Base-by-base conservation (phyloP, 2,888 invertebrate species). In the Thalpophila matura region DNA sequence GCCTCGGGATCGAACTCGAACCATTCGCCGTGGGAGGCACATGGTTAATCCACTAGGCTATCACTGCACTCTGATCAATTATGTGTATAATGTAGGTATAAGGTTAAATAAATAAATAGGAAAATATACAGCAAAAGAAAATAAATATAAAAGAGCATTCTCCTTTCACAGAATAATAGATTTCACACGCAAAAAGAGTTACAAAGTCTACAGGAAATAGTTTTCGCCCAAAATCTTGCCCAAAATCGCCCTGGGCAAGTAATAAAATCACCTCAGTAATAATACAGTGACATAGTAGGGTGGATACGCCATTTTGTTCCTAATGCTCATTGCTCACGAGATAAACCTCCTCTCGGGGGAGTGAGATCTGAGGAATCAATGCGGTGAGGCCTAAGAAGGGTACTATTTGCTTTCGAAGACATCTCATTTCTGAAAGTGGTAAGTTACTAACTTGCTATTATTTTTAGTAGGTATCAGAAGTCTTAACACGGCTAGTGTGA, bases 241-340 rank as follows among this genome's bases (percentile, higher is more conserved):
- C 26, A 16, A 24, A 55, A 40, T 46, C 9, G 47, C 18, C 1
- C 4, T 16, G 29, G 4, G 3, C 42, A 37, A 55, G n/a, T 31
- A 20, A 22, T 40, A 70, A 46, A 33, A 64, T 53, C 29, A 50
- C 56, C 43, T 71, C 40, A 45, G 35, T 49, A 22, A 45, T 20
- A 65, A 46, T 29, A 29, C 16, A 55, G 31, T 46, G 55, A 43
- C 38, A 42, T 40, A 35, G 57, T 47, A 40, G 88, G 91, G 90
- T 77, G 90, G 88, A 84, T 87, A 68, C 87, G 91, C 89, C 92
- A 91, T 93, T 93, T 94, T 94, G 90, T 92, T 92, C 91, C 91
- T 94, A 94, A 94, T 94, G 94, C 90, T 93, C 93, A 92, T 94
- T 90, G 92, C 91, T 91, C 90, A 89, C 88, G 84, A 87, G 91